phyloP scores from a whole-genome alignment of 2,888 invertebrate genomes.

The Gibbula magus region DNA sequence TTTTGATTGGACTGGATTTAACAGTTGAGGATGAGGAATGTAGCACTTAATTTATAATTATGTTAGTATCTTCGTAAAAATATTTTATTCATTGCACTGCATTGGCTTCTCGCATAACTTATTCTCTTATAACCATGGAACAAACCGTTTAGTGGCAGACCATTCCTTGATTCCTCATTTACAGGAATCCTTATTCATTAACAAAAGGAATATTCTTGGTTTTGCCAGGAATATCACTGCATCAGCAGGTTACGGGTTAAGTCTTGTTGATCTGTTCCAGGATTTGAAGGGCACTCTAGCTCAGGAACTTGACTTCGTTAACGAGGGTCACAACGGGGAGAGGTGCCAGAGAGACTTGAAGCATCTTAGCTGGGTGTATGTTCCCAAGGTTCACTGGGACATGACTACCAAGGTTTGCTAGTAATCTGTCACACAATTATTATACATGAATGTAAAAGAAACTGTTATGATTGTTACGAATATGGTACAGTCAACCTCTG shows the following conservation, averaged over 20 bases:
- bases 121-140: no score
- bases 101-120: no score
- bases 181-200: no score
- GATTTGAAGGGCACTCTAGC: constrained; percentile 81
- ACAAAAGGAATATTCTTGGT: no score
- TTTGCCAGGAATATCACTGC: not conserved
- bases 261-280: constrained; percentile 61
- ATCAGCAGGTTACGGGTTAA: no score
- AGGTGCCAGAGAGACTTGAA: constrained; percentile 81
- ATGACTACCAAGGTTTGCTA: constrained; percentile 71
- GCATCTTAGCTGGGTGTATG: constrained; percentile 80
- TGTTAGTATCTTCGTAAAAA: no score
- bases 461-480: not conserved
- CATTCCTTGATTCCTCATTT: not conserved
- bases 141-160: no score
- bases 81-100: no score
- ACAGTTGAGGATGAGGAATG: no score
- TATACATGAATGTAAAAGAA: not conserved
- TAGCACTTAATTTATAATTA: no score
- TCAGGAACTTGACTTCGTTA: constrained; percentile 83
- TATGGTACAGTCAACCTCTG: not conserved
- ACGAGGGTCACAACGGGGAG: constrained; percentile 84
- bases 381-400: constrained; percentile 83
- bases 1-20: no score
- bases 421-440: not conserved